A percentile compares a stretch with the other conserved stretches of the same genome.
phyloP scores from a whole-genome alignment of 2,888 invertebrate species.

The Rotaria socialis region DNA sequence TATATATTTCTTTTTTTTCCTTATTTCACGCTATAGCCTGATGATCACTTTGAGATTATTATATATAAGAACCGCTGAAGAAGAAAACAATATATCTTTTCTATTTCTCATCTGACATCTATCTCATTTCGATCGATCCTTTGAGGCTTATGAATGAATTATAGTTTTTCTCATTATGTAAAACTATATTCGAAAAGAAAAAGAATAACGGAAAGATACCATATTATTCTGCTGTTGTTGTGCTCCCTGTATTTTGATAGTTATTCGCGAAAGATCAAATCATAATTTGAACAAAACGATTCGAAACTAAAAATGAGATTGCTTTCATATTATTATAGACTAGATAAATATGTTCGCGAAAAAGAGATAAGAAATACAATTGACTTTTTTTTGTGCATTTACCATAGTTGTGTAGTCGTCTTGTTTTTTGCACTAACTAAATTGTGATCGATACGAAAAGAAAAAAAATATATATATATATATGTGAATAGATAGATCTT shows the following conservation, averaged over 20 bases:
- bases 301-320: neutral
- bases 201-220: neutral
- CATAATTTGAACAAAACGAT: neutral
- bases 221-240: neutral
- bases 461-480: neutral
- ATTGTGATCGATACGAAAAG: neutral
- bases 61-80: neutral
- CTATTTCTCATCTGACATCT: neutral
- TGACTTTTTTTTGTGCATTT: neutral
- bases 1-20: neutral
- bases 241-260: neutral
- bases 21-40: neutral
- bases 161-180: neutral
- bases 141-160: neutral
- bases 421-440: neutral
- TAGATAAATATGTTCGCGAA: neutral
- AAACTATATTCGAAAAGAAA: neutral
- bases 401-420: neutral
- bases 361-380: neutral
- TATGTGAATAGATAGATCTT: neutral
- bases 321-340: neutral
- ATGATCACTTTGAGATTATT: neutral
- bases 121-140: neutral
- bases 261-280: neutral
- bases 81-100: neutral